phyloP scores from a whole-genome alignment of 2,113 vertebrate genomes.

The Semicossyphus pulcher region DNA sequence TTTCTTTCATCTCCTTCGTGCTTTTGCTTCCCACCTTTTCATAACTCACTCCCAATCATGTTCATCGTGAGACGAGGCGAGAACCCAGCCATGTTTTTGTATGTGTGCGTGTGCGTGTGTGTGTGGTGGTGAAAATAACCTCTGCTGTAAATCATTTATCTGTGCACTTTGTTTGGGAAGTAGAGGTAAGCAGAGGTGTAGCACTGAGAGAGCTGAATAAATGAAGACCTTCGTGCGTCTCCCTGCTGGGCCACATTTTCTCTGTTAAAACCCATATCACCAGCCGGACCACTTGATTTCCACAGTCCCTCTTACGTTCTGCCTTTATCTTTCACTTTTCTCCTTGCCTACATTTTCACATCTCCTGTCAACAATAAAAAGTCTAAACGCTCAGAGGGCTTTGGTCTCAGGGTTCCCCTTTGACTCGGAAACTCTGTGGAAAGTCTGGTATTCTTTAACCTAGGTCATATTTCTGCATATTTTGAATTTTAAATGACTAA shows the following conservation, averaged over 20 bases:
- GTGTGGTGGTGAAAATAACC: slow-evolving; percentile 8
- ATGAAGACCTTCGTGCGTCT: slow-evolving; percentile 16
- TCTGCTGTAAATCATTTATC: slow-evolving; percentile 54
- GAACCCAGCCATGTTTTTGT: not conserved
- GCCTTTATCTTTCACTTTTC: not conserved
- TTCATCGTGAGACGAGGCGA: not conserved
- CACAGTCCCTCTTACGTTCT: not conserved
- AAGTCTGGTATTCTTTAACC: not conserved
- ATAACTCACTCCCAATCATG: slow-evolving; percentile 3
- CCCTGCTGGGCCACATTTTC: slow-evolving; percentile 20
- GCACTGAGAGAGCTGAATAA: slow-evolving; percentile 53
- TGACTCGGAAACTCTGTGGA: not conserved
- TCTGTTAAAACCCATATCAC: not conserved
- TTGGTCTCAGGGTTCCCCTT: not conserved
- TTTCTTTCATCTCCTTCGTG: not conserved
- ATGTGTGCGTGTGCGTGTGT: not conserved
- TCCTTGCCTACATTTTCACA: not conserved
- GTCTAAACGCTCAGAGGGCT: too few relatives aligned
- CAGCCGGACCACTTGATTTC: not conserved
- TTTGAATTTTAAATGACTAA: too few relatives aligned
- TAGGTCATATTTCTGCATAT: not conserved
- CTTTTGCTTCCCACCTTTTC: not conserved
- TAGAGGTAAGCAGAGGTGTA: slow-evolving; percentile 10
- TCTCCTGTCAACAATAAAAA: not conserved
- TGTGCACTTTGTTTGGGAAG: slow-evolving; percentile 60